Evolutionary conservation across 2,888 invertebrate species (phyloP).

Genomic region (Camponotus fellah): DNA sequence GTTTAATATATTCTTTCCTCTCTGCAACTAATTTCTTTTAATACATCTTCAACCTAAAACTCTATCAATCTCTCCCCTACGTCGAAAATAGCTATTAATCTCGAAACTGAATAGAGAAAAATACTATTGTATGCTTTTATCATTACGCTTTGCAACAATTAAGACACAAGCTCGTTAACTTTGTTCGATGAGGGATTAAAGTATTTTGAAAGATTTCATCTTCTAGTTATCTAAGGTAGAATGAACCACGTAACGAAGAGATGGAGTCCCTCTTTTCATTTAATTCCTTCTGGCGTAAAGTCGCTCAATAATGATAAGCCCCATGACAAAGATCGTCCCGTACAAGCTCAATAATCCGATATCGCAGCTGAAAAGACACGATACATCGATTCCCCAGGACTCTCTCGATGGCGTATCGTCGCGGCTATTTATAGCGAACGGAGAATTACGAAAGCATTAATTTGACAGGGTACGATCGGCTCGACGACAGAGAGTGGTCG

Average conservation of each 20-base stretch:
- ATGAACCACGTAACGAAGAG: neutral
- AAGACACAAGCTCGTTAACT: neutral
- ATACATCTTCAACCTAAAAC: neutral
- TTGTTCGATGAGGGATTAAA: neutral
- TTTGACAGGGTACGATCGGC: constrained; percentile 63
- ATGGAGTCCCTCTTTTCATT: neutral
- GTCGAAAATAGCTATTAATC: neutral
- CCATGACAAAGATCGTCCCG: constrained; percentile 10
- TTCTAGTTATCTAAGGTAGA: neutral
- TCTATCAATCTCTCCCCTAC: neutral
- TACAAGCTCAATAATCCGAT: constrained; percentile 34
- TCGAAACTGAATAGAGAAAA: neutral
- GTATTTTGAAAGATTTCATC: neutral
- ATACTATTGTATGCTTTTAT: neutral
- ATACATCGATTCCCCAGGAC: constrained; percentile 7
- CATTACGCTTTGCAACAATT: constrained; percentile 3
- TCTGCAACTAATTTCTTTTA: constrained; percentile 28
- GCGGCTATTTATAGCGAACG: constrained; percentile 32
- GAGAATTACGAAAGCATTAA: constrained; percentile 64
- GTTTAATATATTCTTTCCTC: constrained; percentile 9
- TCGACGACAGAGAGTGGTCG: constrained; percentile 34
- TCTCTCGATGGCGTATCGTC: constrained; percentile 16
- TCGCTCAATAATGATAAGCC: constrained; percentile 10
- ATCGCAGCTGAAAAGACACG: constrained; percentile 14
- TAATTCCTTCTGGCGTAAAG: constrained; percentile 2